Evolutionary conservation across 1,140 invertebrate species (phyloP), one percentile per base, ranked within the genome.

Genomic region (Diorhabda sublineata): DNA sequence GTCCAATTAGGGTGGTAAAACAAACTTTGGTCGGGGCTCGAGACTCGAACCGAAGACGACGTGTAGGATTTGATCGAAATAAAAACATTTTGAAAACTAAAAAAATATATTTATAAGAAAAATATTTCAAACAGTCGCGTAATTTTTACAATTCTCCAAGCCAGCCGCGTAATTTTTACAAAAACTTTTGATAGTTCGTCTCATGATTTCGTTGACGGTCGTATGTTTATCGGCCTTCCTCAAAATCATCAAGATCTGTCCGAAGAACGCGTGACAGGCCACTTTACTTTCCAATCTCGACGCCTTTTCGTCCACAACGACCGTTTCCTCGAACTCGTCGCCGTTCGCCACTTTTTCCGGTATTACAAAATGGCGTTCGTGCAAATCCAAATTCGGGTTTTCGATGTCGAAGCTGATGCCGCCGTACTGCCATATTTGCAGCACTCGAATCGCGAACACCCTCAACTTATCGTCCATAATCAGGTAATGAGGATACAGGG

Each of bases 221-320:
- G 73, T 71, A n/a, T 71, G 62, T 9, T 68, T 58, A 56, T 66
- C 52, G n/a, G 70, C 74, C 9, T 68, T 61, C n/a, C 67, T 75
- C 42, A 79, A 58, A n/a, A 73, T 66, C 11, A 73, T 61, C 26
- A 80, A 64, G n/a, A 81, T 65, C 61, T 81, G 76, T 3, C 80
- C 78, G 69, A 82, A 80, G 64, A 80, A 81, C 5, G 78, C 79
- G 70, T 82, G 79, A 63, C 81, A 82, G 1, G 78, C 75, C 8
- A 75, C 77, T 69, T 79, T 81, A n/a, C 75, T 76, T 52, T 79
- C 76, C 70, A 81, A 78, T 58, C 81, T 79, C 59, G 77, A 69
- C 5, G 78, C 81, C 63, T 77, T 70, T 42, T 75, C 72, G 66
- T 81, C 81, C 0, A 78, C 69, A 3, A 75, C 76, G 3, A 82